Conservation (phyloP, 2,797 vertebrate species). For the Xerus rutilus region DNA sequence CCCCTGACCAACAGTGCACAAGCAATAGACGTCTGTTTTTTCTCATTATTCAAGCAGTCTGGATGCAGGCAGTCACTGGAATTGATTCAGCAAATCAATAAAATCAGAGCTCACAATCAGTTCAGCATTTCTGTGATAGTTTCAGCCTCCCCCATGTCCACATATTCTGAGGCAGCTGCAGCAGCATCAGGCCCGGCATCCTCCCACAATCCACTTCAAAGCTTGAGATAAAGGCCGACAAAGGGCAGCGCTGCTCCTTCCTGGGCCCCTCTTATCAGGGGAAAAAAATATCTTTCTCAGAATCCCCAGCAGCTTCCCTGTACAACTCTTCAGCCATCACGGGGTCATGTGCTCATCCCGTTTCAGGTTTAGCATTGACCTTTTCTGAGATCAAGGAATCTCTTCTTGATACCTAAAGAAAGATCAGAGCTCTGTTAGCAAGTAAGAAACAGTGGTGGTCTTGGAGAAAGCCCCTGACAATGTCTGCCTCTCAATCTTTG, state of each 20-base stretch:
- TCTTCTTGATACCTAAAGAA: not conserved
- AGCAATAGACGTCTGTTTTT: not conserved
- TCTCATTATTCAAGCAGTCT: not conserved
- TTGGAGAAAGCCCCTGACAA: not conserved
- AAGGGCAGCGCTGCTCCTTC: not conserved
- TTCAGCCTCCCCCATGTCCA: not conserved
- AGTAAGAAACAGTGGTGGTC: not conserved
- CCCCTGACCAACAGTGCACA: not conserved
- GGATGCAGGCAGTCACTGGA: not conserved
- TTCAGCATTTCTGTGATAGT: not conserved
- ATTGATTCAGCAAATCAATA: not conserved
- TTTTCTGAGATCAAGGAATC: not conserved
- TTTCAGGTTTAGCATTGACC: too few species aligned
- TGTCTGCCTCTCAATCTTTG: not conserved
- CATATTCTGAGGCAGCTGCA: not conserved
- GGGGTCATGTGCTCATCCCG: not conserved
- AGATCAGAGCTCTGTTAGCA: not conserved
- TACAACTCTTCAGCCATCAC: not conserved
- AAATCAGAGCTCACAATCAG: not conserved
- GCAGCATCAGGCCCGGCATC: not conserved
- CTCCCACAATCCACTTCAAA: not conserved
- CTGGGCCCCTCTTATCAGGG: not conserved
- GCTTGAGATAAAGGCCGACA: not conserved
- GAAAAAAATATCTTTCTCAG: not conserved
- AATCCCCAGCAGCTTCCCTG: not conserved